phyloP scores from a whole-genome alignment of 2,888 invertebrate species.

The Agonopterix alstromeriana region DNA sequence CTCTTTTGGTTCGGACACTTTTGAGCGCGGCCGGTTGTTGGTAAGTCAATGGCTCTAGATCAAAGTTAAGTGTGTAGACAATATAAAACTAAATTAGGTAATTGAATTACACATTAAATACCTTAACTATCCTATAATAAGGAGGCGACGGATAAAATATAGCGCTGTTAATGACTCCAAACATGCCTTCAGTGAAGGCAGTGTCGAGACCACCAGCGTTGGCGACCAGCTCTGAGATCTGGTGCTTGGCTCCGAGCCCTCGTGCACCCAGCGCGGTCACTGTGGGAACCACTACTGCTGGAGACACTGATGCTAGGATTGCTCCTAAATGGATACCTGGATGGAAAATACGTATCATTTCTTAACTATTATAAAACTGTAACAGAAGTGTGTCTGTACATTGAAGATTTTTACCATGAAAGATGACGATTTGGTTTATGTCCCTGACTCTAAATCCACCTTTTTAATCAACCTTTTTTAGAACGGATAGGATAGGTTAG shows the following conservation, averaged over 20 bases:
- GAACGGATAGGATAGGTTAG: no score
- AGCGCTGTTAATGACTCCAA: conserved; percentile 91
- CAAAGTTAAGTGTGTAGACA: no score
- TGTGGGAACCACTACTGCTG: conserved; percentile 96
- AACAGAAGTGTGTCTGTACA: no score
- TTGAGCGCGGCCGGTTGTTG: no score
- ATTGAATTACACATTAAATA: conserved; percentile 17
- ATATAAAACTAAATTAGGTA: no score
- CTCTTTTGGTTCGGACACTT: no score
- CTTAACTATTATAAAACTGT: no score
- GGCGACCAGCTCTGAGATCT: conserved; percentile 94
- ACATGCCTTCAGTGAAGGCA: conserved; percentile 94
- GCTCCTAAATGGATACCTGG: conserved; percentile 87
- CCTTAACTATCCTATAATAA: conserved; percentile 69
- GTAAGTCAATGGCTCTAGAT: no score
- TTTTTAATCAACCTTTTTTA: no score
- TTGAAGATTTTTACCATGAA: no score
- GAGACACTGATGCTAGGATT: conserved; percentile 94
- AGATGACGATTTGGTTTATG: no score
- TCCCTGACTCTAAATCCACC: no score
- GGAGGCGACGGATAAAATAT: conserved; percentile 86
- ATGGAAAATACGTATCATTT: neutral
- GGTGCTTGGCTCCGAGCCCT: conserved; percentile 92
- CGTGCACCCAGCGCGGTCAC: conserved; percentile 85
- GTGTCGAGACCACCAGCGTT: conserved; percentile 97